These are phyloP conservation scores for Regulus satrapa DNA, from an alignment of 2,113 vertebrate genomes.

Conservation along the genomic window DNA sequence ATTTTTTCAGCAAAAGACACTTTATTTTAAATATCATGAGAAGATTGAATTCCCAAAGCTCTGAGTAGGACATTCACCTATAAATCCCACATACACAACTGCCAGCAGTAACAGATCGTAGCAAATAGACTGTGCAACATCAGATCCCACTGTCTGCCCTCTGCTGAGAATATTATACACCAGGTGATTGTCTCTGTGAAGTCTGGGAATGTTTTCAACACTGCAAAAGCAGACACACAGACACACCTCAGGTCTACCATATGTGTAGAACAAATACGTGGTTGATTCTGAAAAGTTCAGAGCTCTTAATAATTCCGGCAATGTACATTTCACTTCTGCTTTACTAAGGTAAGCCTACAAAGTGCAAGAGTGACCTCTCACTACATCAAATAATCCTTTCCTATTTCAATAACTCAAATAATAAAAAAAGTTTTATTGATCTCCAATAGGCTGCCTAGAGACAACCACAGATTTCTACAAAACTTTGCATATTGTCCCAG, in stretches of 20 bases:
- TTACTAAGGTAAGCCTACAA: not conserved
- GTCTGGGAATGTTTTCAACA: slow-evolving; percentile 22
- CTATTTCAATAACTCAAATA: not conserved
- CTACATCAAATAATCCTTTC: not conserved
- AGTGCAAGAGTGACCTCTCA: not conserved
- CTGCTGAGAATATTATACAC: not conserved
- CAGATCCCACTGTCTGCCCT: not conserved
- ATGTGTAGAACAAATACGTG: not conserved
- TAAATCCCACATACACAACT: not conserved
- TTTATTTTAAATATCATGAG: not conserved
- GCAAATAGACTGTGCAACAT: not conserved
- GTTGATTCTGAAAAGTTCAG: not conserved
- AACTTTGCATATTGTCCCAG: not conserved
- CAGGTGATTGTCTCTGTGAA: not conserved
- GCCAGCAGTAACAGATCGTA: slow-evolving; percentile 27
- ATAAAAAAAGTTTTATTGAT: not conserved
- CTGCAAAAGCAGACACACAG: not conserved
- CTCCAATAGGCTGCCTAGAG: not conserved
- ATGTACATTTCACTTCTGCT: not conserved
- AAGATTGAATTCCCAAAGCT: not conserved
- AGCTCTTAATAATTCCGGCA: not conserved
- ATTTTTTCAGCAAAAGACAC: not conserved
- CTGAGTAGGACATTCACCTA: not conserved
- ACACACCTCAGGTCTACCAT: not conserved
- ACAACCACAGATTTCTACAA: not conserved